Percentiles rank a stretch among this genome's conserved stretches.
Conservation (phyloP, 2,888 invertebrate species). For the Pristionchus japonicus region DNA sequence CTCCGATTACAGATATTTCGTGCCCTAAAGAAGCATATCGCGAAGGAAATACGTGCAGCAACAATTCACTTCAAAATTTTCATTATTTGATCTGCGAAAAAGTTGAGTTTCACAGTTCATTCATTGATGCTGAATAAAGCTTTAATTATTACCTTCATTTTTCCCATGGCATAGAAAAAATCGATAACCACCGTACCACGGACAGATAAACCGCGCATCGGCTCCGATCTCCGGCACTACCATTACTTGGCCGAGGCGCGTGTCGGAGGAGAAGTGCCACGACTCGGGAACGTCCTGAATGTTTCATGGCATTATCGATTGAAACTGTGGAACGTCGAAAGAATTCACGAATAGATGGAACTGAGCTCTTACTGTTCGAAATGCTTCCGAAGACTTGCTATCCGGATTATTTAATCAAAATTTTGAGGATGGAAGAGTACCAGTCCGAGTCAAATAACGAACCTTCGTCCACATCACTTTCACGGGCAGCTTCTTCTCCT, state of each 20-base stretch:
- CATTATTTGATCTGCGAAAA: neutral
- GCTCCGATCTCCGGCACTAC: slow-evolving; percentile 31
- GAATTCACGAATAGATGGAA: too few species aligned
- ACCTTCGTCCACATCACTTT: slow-evolving; percentile 46
- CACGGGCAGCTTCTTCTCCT: slow-evolving; percentile 34
- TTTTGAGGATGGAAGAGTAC: too few species aligned
- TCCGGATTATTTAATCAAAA: too few species aligned
- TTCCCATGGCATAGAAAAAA: too few species aligned
- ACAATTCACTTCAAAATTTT: neutral
- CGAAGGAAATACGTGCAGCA: too few species aligned
- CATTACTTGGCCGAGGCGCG: slow-evolving; percentile 37
- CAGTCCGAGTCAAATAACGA: too few species aligned
- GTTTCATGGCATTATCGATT: neutral
- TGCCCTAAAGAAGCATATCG: too few species aligned
- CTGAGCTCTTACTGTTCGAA: too few species aligned
- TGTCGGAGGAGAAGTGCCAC: slow-evolving; percentile 28
- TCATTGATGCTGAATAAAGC: neutral
- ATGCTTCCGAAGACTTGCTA: too few species aligned
- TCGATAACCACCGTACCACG: neutral
- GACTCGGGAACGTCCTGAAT: slow-evolving; percentile 25
- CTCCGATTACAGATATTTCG: too few species aligned
- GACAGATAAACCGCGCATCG: slow-evolving; percentile 31
- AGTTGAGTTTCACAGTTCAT: neutral
- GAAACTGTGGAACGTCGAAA: too few species aligned
- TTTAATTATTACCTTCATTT: too few species aligned